A percentile compares a stretch with the other conserved stretches of the same genome.
Conservation (phyloP, 2,113 vertebrate genomes). For the Tachysurus fulvidraco region DNA sequence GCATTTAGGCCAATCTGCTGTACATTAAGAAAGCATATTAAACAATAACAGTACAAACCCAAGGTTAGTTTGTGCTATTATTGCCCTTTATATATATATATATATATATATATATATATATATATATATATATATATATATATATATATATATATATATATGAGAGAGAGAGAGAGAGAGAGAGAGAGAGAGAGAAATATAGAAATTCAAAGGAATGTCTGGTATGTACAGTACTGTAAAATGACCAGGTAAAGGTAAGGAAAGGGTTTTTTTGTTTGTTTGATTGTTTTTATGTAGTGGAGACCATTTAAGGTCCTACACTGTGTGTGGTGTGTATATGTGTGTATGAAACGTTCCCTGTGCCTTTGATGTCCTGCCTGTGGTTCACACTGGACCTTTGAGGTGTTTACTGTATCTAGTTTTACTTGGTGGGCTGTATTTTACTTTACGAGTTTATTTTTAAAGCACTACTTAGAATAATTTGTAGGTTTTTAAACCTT, state of each 20-base stretch:
- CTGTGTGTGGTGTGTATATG: slow-evolving; percentile 1
- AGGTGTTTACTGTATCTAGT: not conserved
- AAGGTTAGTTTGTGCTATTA: not conserved
- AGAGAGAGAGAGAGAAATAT: no score
- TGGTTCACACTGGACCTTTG: slow-evolving; percentile 4
- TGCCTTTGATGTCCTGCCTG: not conserved
- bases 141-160: no score
- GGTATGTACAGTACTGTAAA: no score
- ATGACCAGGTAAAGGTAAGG: slow-evolving; percentile 3
- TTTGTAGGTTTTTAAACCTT: not conserved
- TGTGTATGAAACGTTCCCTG: not conserved
- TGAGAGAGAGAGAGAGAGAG: no score
- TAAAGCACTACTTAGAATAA: not conserved
- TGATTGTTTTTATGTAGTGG: not conserved
- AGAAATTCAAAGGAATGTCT: not conserved
- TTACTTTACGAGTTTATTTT: not conserved
- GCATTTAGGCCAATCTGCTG: not conserved
- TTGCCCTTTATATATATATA: no score
- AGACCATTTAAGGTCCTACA: slow-evolving; percentile 27
- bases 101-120: no score
- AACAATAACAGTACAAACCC: not conserved
- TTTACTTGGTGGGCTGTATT: not conserved
- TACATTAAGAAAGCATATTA: not conserved
- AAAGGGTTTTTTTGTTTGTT: slow-evolving; percentile 23
- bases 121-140: no score